These are phyloP conservation scores for Poeciliopsis presidionis DNA, from an alignment of 2,797 vertebrate genomes.

Conservation along the genomic window DNA sequence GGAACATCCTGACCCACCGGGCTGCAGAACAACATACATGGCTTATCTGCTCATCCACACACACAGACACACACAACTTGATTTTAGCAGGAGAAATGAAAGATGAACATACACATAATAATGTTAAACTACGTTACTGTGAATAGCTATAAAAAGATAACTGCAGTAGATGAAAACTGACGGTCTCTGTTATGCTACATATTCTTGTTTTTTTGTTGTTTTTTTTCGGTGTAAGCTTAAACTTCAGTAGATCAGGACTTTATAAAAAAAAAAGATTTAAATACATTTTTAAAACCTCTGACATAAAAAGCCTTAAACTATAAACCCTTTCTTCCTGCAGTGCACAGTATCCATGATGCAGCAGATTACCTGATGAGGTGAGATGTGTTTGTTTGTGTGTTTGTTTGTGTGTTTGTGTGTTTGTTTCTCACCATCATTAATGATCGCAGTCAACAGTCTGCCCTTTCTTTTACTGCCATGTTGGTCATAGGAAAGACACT, in stretches of 20 bases:
- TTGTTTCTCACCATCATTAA: slow-evolving; percentile 87
- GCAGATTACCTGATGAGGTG: background rate
- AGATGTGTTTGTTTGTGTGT: background rate
- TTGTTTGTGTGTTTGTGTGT: background rate
- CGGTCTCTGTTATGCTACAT: background rate
- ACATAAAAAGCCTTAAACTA: background rate
- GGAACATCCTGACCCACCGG: slow-evolving; percentile 88
- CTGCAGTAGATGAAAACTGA: background rate
- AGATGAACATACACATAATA: background rate
- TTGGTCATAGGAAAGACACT: slow-evolving; percentile 90
- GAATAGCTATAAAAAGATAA: background rate
- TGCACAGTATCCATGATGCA: background rate
- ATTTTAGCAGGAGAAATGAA: background rate
- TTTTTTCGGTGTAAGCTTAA: too few species aligned
- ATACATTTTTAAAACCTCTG: background rate
- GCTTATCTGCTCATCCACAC: slow-evolving; percentile 85
- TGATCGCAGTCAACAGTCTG: slow-evolving; percentile 84
- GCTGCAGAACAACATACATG: slow-evolving; percentile 91
- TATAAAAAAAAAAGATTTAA: background rate
- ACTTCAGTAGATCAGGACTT: background rate
- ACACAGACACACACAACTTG: slow-evolving; percentile 9
- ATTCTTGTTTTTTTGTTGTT: background rate
- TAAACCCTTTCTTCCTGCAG: background rate
- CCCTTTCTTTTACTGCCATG: slow-evolving; percentile 86
- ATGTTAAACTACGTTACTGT: background rate